A percentile compares a stretch with the other conserved stretches of the same genome.
phyloP scores from a whole-genome alignment of 2,113 vertebrate genomes.

The Pristiophorus japonicus region DNA sequence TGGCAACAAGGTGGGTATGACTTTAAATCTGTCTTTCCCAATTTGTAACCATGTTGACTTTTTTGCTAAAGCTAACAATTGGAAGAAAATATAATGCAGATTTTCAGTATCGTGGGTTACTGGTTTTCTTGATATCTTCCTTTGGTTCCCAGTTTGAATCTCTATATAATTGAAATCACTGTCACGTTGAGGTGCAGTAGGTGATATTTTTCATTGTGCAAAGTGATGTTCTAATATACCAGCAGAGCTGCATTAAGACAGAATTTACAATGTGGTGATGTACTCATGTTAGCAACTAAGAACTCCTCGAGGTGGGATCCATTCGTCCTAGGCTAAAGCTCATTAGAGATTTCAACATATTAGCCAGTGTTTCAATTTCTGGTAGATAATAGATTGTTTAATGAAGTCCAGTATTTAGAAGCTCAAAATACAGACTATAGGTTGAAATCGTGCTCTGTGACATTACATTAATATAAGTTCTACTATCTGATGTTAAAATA shows the following conservation, averaged over 20 bases:
- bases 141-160: not conserved
- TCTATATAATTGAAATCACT: constrained; percentile 8
- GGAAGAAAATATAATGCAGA: not conserved
- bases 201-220: too few relatives aligned
- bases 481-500: not conserved
- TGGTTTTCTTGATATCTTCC: not conserved
- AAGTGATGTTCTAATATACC: not conserved
- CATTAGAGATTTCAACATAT: not conserved
- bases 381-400: not conserved
- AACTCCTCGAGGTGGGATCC: not conserved
- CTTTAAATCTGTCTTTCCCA: not conserved
- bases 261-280: not conserved
- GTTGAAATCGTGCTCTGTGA: not conserved
- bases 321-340: not conserved
- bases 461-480: not conserved
- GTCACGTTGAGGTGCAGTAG: not conserved
- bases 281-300: not conserved
- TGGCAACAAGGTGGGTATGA: not conserved
- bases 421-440: not conserved
- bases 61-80: not conserved
- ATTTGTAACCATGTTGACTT: not conserved
- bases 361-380: not conserved
- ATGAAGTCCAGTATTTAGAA: not conserved
- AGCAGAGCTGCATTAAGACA: not conserved
- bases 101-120: not conserved